Evolutionary conservation across 2,113 vertebrate genomes (phyloP).

Genomic region (Oceanodroma tethys): DNA sequence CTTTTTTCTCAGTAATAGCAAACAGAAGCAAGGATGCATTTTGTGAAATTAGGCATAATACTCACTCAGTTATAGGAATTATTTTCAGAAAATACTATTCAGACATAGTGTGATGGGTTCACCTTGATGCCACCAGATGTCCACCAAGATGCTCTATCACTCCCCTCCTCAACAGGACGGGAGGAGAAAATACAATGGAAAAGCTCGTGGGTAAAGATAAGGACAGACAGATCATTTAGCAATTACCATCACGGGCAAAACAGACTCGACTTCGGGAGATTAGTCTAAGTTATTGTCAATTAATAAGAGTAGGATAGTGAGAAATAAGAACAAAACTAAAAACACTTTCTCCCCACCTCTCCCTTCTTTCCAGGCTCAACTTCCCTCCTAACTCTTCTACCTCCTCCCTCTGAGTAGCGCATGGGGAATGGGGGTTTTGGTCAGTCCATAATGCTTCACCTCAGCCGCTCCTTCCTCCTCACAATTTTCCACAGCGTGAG

Average conservation of each 20-base stretch:
- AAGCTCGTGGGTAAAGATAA: not conserved
- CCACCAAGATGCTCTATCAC: not conserved
- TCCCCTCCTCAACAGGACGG: not conserved
- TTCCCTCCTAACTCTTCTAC: not conserved
- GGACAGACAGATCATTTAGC: not conserved
- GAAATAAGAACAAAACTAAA: not conserved
- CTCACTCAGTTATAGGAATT: not conserved
- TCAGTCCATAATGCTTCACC: not conserved
- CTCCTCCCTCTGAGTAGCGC: not conserved
- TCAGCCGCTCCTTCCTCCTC: not conserved
- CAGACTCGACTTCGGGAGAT: not conserved
- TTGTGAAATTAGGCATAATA: not conserved
- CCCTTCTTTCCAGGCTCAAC: not conserved
- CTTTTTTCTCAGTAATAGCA: not conserved
- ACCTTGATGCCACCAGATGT: not conserved
- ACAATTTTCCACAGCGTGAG: not conserved
- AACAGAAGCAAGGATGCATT: not conserved
- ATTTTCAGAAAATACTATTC: not conserved
- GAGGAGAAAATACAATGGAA: not conserved
- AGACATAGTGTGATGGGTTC: not conserved
- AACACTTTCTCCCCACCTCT: not conserved
- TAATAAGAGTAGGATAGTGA: not conserved
- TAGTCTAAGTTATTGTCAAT: not conserved
- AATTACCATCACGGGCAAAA: not conserved
- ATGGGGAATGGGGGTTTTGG: no score